phyloP scores from a whole-genome alignment of 1,140 invertebrate species.

The Drosophila subpulchrella region DNA sequence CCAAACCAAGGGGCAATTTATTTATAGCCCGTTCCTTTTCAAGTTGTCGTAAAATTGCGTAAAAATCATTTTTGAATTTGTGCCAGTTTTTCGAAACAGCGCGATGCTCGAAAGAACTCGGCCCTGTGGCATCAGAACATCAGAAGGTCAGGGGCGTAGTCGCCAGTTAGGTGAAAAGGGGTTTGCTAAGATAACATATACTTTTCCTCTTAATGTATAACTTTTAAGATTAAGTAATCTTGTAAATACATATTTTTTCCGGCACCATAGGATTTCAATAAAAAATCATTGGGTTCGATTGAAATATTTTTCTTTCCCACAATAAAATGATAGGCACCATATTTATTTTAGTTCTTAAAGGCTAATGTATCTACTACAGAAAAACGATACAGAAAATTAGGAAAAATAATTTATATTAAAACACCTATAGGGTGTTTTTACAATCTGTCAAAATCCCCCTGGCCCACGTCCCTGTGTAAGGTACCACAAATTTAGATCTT shows the following conservation, averaged over 20 bases:
- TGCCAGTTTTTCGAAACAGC: constrained; percentile 67
- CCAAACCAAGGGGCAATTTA: constrained; percentile 62
- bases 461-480: constrained; percentile 11
- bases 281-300: too few relatives aligned
- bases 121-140: constrained; percentile 34
- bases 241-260: too few relatives aligned
- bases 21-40: constrained; percentile 71
- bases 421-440: background rate
- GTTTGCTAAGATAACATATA: too few relatives aligned
- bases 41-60: constrained; percentile 82
- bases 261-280: too few relatives aligned
- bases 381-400: too few relatives aligned
- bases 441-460: background rate
- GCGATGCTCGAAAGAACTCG: constrained; percentile 9
- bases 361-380: too few relatives aligned
- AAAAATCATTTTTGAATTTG: constrained; percentile 81
- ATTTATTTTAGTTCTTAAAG: too few relatives aligned
- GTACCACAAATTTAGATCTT: constrained; percentile 32
- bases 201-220: too few relatives aligned
- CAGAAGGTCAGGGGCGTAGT: constrained; percentile 29
- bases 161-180: background rate
- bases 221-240: too few relatives aligned
- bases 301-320: too few relatives aligned
- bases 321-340: too few relatives aligned
- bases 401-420: too few relatives aligned